A percentile compares a stretch with the other conserved stretches of the same genome.
Evolutionary conservation across 2,113 vertebrate species (phyloP).

Genomic region (Oxyura jamaicensis): DNA sequence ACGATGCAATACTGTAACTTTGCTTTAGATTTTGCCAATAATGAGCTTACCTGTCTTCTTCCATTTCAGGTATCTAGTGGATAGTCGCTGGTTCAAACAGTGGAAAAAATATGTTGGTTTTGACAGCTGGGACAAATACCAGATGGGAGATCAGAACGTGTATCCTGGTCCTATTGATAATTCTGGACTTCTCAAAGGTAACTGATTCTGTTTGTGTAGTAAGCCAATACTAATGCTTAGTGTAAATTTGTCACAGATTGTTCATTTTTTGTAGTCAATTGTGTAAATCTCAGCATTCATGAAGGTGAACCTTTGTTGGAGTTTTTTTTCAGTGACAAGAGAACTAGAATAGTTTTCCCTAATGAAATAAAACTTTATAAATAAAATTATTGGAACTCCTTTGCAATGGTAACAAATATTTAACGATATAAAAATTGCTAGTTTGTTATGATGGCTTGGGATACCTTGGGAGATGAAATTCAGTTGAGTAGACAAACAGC

Average conservation of each 20-base stretch:
- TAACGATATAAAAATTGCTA: neutral
- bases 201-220: constrained; percentile 34
- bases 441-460: neutral
- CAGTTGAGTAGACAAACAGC: neutral
- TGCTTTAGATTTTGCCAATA: neutral
- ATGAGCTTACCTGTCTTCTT: constrained; percentile 18
- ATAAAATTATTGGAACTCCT: neutral
- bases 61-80: constrained; percentile 91
- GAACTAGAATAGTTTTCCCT: neutral
- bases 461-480: neutral
- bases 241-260: neutral
- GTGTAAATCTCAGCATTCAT: neutral
- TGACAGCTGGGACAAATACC: constrained; percentile 99
- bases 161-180: constrained; percentile 98
- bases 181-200: constrained; percentile 96
- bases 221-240: neutral
- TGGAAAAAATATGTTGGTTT: constrained; percentile 99
- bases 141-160: constrained; percentile 98
- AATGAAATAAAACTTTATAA: neutral
- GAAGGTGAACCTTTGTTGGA: neutral
- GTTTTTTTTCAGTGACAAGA: neutral
- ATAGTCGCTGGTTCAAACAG: constrained; percentile 99
- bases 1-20: neutral
- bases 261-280: neutral
- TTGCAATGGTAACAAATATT: neutral